Base-by-base conservation (phyloP, 2,888 invertebrate genomes). In the Notocelia uddmanniana region DNA sequence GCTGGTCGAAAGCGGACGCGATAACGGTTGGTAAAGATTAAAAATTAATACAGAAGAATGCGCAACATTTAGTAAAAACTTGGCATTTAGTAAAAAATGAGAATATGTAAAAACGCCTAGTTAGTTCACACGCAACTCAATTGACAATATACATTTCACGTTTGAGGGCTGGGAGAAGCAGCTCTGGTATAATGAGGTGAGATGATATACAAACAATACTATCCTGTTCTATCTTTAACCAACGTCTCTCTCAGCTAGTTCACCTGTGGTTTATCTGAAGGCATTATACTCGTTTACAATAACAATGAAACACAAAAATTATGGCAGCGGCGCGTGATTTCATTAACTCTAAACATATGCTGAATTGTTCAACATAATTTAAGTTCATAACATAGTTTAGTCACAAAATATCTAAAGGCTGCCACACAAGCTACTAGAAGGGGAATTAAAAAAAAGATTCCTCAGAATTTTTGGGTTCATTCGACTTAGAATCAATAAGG, bases 1-100 rank as follows among this genome's bases (percentile, higher is more conserved):
- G 57, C 45, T 71, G 71, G 54, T 60, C 62, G 62, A 72, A 55
- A 37, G 54, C 67, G 48, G 62, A 67, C 37, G 60, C 48, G 5
- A n/a, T 31, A 3, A 26, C n/a, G n/a, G 9, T 54, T 52, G 41
- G 5, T 21, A 63, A 64, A 34, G 2, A 50, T 8, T 34, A 34
- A n/a, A 18, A 52, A 52, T 48, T 60, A n/a, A 64, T 58, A 31
- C 26, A 37, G 10, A 52, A 58, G 26, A 19, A 60, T 60, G 18
- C 8, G 21, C 52, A 37, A 15, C 21, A 2, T 34, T 45, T 19
- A 13, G 10, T 15, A 9, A 21, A 41, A 63, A 19, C 45, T 45
- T 45, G n/a, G 6, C 5, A 45, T 45, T 45, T n/a, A 45, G 5
- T 6, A 63, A 31, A 18, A 18, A 34, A 55, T 9, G 18, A n/a